Evolutionary conservation across 2,888 invertebrate genomes (phyloP), one percentile per base, ranked within the genome.

Genomic region (Muschampia plurimacula): DNA sequence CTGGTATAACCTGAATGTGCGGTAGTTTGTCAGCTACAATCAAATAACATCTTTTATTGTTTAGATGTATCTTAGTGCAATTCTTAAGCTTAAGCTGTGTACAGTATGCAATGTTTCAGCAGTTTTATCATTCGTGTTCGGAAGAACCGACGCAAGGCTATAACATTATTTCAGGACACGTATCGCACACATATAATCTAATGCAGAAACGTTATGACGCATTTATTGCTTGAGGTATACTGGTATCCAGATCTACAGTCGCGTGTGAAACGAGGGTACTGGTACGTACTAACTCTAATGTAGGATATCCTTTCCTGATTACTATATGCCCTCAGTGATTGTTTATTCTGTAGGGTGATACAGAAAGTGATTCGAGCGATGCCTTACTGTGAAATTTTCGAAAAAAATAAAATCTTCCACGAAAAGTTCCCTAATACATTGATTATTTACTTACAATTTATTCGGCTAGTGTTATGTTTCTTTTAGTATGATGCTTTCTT

Each of bases 111-210:
- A 59, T 69, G 79, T 78, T 89, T 86, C 82, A 86, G 84, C 83
- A 83, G 83, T 89, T 87, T 86, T 83, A 86, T 84, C 81, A 83
- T 70, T 70, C 73, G 82, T 81, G 84, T 84, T 84, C 82, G 79
- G 77, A 69, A 74, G 81, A 79, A 80, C 79, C 79, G 83, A 82
- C 84, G 82, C 79, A 77, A 78, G 72, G 85, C 86, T 80, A 88
- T 90, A 86, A 90, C 85, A 92, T 93, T 92, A 92, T 93, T 92
- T 89, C 92, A 87, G 88, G 80, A 88, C 92, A 93, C 92, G 92
- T 91, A 91, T 91, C 88, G 83, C 84, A 79, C 83, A 83, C 84
- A 87, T 89, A 91, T 92, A 92, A 92, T 91, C 89, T 89, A 89
- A 91, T 89, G 87, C 89, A 90, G 85, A 85, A 86, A 87, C 87